These are phyloP conservation scores for Elysia crispata DNA, from an alignment of 2,888 invertebrate species.

Conservation along the genomic window DNA sequence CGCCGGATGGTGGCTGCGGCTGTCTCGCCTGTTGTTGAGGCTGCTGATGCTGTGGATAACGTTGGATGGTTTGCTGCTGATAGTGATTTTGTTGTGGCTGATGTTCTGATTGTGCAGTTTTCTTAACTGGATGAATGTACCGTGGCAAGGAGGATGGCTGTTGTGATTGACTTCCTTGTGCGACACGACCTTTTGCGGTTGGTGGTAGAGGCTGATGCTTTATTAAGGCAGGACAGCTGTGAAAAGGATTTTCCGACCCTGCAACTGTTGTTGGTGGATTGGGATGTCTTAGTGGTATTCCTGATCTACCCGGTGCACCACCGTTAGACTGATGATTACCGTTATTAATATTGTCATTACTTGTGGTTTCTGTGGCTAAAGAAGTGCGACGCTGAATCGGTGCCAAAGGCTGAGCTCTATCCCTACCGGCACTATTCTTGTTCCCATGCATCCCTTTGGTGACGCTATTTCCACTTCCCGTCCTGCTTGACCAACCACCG, in stretches of 20 bases:
- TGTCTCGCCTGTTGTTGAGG: background rate
- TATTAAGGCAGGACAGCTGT: conserved; percentile 26
- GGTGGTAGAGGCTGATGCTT: conserved; percentile 45
- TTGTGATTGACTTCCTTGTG: background rate
- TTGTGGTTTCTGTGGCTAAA: conserved; percentile 5
- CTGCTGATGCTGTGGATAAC: background rate
- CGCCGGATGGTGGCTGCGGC: background rate
- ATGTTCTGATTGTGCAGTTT: background rate
- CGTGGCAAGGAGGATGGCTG: conserved; percentile 1
- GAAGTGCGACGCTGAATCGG: conserved; percentile 56
- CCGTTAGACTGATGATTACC: background rate
- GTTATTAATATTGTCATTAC: background rate
- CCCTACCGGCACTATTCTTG: conserved; percentile 62
- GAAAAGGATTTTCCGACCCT: conserved; percentile 20
- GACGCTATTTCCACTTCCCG: conserved; percentile 11
- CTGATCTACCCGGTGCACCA: conserved; percentile 33
- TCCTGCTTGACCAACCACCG: conserved; percentile 26
- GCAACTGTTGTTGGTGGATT: background rate
- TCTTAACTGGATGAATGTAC: too few relatives aligned
- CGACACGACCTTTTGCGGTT: background rate
- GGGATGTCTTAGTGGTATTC: conserved; percentile 16
- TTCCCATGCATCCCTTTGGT: background rate
- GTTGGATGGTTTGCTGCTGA: background rate
- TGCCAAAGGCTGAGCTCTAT: conserved; percentile 65
- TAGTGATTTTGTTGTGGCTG: background rate